Evolutionary conservation across 2,888 invertebrate species (phyloP), one percentile per base, ranked within the genome.

Genomic region (Xestoiulus laeticollis): DNA sequence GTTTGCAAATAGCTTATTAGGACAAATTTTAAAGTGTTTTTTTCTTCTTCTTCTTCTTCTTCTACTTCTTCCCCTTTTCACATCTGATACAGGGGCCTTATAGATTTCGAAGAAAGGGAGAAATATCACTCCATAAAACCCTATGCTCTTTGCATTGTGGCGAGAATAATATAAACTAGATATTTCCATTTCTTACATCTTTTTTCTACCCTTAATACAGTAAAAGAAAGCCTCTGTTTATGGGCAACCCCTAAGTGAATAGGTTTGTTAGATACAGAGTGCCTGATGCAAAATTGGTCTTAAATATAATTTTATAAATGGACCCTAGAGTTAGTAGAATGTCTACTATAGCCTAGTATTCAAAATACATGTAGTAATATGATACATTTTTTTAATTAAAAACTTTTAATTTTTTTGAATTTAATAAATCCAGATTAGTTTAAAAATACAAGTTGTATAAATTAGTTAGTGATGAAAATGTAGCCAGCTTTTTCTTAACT

Each of bases 1-100:
- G 85, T 85, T 85, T 85, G 85, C 85, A 85, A 85, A 85, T 85
- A 85, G 85, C 85, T 85, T 85, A 85, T 85, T 85, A 85, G 85
- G 85, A 85, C 85, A 85, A 85, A 85, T 85, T 85, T 85, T 85
- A 85, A 85, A 38, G 85, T 38, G 85, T 85, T 85, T 85, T 44
- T 44, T 83, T 22, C 78, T 38, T 33, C 83, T 53, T 53, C 53
- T 53, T 53, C 53, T 53, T 53, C 53, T 53, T 53, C 68, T 26
- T 68, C 68, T 68, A n/a, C 78, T 78, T 78, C 78, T 78, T 78
- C 30, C 78, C 78, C 78, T 78, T 78, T 78, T 78, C 78, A 78
- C 78, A 78, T 78, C 78, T 78, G 78, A 78, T 78, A 78, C 78
- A 4, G 22, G 78, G 2, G 6, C 5, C 22, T n/a, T 59, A 78